Evolutionary conservation across 2,797 vertebrate species (phyloP), one percentile per base, ranked within the genome.

Genomic region (Arnoldichthys spilopterus): DNA sequence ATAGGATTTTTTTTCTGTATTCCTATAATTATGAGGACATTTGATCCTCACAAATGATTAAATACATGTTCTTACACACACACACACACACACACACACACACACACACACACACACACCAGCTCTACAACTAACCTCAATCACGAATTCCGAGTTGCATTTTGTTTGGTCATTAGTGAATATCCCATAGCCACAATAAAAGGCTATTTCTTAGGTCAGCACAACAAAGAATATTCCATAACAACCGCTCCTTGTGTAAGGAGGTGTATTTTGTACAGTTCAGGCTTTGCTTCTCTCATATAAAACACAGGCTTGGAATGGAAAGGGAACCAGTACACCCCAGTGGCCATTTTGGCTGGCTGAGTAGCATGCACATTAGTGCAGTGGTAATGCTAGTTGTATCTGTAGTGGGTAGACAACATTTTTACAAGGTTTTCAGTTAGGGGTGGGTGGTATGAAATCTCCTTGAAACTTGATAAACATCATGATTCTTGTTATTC

Each of bases 291-390:
- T 4, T 67, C 37, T 47, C 37, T 26, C 15, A 47, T 47, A 67
- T 47, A 45, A 28, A 28, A 67, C 1, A 1, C 3, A 5, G 13
- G 45, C 18, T 11, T 28, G 9, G 45, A 18, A 20, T 40, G 34
- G 22, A 64, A 62, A 64, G 20, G 26, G 24, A 51, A 47, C 45
- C 43, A 47, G 43, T 68, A 47, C 22, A 68, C 43, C 43, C 66
- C 66, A 51, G 43, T 68, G 66, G 43, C 24, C 66, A 68, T 49
- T 49, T 30, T 20, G 30, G 40, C 24, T 45, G 13, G 4, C 64
- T 4, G 22, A 47, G 43, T 47, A 47, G 40, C 22, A 28, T 18
- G 13, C 7, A 64, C 34, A 5, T 16, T 30, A 4, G 11, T 13
- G 6, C 7, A 13, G 3, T 40, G 20, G 61, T 61, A 61, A 18